These are phyloP conservation scores for Phoebastria nigripes DNA, from an alignment of 2,797 vertebrate species.

Conservation along the genomic window DNA sequence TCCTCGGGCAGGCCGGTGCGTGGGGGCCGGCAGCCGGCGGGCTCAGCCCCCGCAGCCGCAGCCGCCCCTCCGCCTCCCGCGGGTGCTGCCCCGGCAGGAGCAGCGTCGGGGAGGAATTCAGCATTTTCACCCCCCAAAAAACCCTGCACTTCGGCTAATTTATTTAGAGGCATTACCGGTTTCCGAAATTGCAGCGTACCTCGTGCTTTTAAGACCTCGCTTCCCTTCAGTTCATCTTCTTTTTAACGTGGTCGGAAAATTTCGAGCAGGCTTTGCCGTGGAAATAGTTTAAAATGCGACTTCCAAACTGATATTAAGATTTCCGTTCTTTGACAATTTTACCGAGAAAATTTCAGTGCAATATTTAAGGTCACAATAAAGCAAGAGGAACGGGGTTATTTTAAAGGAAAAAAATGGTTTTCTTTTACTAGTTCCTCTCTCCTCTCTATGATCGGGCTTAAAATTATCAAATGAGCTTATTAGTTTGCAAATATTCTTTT, in stretches of 20 bases:
- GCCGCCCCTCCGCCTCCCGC: neutral
- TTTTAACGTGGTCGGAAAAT: fast-evolving
- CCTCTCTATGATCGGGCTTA: neutral
- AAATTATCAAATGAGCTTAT: neutral
- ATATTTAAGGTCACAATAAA: neutral
- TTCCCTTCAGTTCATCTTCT: neutral
- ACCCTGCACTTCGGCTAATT: fast-evolving
- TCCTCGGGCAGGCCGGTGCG: neutral
- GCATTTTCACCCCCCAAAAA: neutral
- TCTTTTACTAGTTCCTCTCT: neutral
- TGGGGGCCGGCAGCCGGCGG: no score
- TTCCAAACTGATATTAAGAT: neutral
- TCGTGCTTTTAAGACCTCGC: neutral
- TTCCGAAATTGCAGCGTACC: no score
- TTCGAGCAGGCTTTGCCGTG: neutral
- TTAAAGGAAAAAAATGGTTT: neutral
- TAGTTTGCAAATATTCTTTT: neutral
- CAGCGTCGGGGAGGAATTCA: neutral
- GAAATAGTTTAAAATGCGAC: neutral
- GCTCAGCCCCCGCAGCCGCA: neutral
- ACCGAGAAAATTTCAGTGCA: neutral
- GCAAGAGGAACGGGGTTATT: fast-evolving
- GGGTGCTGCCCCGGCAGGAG: no score
- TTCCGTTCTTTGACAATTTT: neutral
- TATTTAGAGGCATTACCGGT: neutral